Base-by-base conservation (phyloP, 2,888 invertebrate genomes). In the Macrophya annulata region DNA sequence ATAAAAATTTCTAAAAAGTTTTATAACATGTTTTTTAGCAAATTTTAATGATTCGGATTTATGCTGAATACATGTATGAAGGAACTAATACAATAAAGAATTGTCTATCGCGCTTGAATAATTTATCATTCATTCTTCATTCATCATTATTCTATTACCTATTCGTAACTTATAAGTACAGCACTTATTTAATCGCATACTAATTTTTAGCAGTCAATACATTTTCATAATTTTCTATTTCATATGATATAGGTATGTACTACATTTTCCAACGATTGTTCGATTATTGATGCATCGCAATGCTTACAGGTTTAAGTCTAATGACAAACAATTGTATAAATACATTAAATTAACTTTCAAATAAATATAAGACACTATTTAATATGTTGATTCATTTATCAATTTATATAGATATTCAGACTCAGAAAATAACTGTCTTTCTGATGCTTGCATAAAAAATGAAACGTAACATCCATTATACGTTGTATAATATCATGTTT, bases 31-130 rank as follows among this genome's bases (percentile, higher is more conserved):
- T 68, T 68, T 74, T 74, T 43, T 10, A 40, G 43, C 43, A 10
- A 74, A 81, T 62, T 81, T 81, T 81, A 81, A 62, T 81, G 25
- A 81, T 55, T 55, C 55, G 59, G 37, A 79, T 79, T 40, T 17
- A 59, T 40, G 79, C 55, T 37, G 79, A 59, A 81, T 62, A 81
- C 81, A 81, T 62, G 81, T 81, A 81, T 43, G 25, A 81, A 40
- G 59, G 31, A 81, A 40, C 21, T 62, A 43, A 21, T 81, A 43
- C 1, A 62, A 62, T 81, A 43, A 62, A 81, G 43, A 59, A 21
- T 62, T 15, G 62, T 25, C 59, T 81, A 15, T 59, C 81, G 43
- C 40, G 40, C 43, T 51, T 43, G 81, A 81, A 81, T 81, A 59
- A 43, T 62, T 62, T 25, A 81, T 51, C 17, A 40, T 31, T 81